Conservation (phyloP, 2,888 invertebrate genomes). For the Netelia inedita region DNA sequence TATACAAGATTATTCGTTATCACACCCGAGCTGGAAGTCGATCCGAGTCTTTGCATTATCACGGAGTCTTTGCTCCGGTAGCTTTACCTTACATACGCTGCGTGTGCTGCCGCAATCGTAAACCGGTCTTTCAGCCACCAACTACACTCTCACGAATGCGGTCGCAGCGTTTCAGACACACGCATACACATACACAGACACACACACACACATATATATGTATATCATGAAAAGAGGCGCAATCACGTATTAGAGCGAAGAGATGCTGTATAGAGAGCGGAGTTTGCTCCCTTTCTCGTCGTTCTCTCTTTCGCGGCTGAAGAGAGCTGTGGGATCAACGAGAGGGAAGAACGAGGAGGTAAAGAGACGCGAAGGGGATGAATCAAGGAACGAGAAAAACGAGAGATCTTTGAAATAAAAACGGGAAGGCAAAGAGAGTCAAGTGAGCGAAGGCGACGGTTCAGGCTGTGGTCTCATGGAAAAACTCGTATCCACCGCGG, state of each 20-base stretch:
- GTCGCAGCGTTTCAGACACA: constrained; percentile 6
- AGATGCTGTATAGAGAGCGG: constrained; percentile 10
- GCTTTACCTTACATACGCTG: neutral
- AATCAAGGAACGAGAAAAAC: constrained; percentile 1
- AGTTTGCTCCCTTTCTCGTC: constrained; percentile 3
- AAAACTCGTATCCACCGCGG: neutral
- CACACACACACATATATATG: neutral
- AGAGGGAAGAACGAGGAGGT: neutral
- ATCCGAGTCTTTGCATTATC: constrained; percentile 14
- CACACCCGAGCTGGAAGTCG: neutral
- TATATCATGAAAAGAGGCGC: constrained; percentile 38
- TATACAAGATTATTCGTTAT: constrained; percentile 9
- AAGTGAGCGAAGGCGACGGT: neutral
- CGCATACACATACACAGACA: neutral
- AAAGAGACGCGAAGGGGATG: neutral
- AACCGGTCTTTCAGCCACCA: constrained; percentile 55
- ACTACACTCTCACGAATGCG: constrained; percentile 13
- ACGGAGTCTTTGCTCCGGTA: neutral
- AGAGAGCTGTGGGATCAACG: neutral
- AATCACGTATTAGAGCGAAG: constrained; percentile 39
- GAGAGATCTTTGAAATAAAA: constrained; percentile 7
- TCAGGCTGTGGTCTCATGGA: neutral
- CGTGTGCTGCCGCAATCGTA: constrained; percentile 45
- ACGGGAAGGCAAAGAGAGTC: neutral
- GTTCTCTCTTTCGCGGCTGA: constrained; percentile 8